Evolutionary conservation across 1,140 invertebrate genomes (phyloP).

Genomic region (Drosophila pachea): DNA sequence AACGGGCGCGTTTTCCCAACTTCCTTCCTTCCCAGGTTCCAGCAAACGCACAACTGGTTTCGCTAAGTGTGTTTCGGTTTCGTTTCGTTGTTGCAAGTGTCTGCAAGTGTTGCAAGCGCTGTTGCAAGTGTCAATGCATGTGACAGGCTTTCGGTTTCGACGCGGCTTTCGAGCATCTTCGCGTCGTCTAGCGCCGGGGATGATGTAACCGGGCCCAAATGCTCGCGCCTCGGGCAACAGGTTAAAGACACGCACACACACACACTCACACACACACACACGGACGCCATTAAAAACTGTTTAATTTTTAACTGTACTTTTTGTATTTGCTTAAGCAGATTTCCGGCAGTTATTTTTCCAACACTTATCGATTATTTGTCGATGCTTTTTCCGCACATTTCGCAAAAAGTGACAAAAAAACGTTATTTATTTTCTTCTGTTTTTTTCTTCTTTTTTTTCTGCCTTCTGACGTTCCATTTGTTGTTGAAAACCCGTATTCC

Average conservation of each 20-base stretch:
- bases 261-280: not conserved
- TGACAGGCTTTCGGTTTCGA: conserved; percentile 20
- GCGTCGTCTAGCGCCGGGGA: conserved; percentile 39
- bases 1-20: conserved; percentile 15
- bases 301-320: conserved; percentile 15
- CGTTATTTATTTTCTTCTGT: not conserved
- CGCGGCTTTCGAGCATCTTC: conserved; percentile 57
- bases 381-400: not conserved
- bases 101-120: conserved; percentile 3
- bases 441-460: not conserved
- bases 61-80: not conserved
- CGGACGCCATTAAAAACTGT: no score
- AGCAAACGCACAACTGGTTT: conserved; percentile 23
- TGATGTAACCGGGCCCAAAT: conserved; percentile 57
- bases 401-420: not conserved
- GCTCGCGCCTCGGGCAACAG: conserved; percentile 35
- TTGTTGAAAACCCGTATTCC: conserved; percentile 30
- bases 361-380: conserved; percentile 18
- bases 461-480: conserved; percentile 34
- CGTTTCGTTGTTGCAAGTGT: no score
- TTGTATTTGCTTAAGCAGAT: conserved; percentile 31
- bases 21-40: conserved; percentile 30
- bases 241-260: conserved; percentile 32
- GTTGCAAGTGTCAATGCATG: conserved; percentile 23
- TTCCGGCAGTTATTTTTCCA: conserved; percentile 53